phyloP scores from a whole-genome alignment of 2,797 vertebrate genomes.

The Galago senegalensis region DNA sequence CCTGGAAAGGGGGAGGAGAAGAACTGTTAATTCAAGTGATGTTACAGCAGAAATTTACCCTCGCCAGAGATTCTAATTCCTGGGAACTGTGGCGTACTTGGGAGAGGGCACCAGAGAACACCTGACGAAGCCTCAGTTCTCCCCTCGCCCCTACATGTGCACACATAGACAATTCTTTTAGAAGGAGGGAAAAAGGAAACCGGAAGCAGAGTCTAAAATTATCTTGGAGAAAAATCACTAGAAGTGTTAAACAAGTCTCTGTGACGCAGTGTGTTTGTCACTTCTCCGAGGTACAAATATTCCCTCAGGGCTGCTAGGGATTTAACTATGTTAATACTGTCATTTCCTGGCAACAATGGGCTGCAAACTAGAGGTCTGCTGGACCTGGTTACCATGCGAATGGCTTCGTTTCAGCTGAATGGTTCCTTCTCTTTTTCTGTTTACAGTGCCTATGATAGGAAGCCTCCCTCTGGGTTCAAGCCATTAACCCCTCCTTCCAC shows the following conservation, averaged over 20 bases:
- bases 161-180: slow-evolving; percentile 62
- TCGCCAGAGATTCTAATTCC: slow-evolving; percentile 45
- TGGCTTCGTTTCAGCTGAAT: not conserved
- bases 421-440: slow-evolving; percentile 79
- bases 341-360: slow-evolving; percentile 84
- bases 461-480: slow-evolving; percentile 95
- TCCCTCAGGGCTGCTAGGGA: slow-evolving; percentile 79
- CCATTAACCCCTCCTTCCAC: slow-evolving; percentile 96
- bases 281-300: slow-evolving; percentile 57
- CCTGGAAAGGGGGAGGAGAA: slow-evolving; percentile 36
- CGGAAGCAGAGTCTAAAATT: slow-evolving; percentile 86
- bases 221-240: slow-evolving; percentile 86
- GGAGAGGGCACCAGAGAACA: slow-evolving; percentile 20
- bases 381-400: slow-evolving; percentile 63
- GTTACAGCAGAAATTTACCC: slow-evolving; percentile 38
- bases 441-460: slow-evolving; percentile 97
- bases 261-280: slow-evolving; percentile 76
- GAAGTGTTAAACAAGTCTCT: slow-evolving; percentile 82
- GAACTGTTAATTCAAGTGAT: slow-evolving; percentile 54
- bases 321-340: slow-evolving; percentile 68
- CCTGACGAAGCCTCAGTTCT: not conserved
- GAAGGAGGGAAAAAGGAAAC: slow-evolving; percentile 77
- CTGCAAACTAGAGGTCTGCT: slow-evolving; percentile 46
- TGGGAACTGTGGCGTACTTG: slow-evolving; percentile 42
- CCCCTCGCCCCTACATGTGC: not conserved